phyloP scores from a whole-genome alignment of 2,797 vertebrate genomes.

The Enoplosus armatus region DNA sequence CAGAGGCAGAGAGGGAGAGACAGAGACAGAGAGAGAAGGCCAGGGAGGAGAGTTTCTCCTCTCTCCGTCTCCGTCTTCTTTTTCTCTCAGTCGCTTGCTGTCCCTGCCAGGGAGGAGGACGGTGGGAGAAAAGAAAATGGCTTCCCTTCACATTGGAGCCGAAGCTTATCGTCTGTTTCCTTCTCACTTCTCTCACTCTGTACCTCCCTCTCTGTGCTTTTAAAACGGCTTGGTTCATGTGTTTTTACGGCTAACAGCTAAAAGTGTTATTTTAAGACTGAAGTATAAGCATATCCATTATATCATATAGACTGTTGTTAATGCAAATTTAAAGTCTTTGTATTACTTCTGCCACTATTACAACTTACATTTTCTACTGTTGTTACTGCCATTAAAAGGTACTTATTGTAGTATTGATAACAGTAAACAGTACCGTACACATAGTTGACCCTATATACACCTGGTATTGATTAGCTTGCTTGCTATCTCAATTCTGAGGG shows the following conservation, averaged over 20 bases:
- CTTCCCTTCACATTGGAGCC: conserved; percentile 59
- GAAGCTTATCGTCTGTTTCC: not conserved
- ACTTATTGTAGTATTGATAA: not conserved
- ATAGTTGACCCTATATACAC: not conserved
- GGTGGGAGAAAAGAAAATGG: conserved; percentile 69
- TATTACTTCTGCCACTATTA: no score
- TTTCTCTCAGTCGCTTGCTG: conserved; percentile 31
- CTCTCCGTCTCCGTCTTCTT: conserved; percentile 23
- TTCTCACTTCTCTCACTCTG: conserved; percentile 17
- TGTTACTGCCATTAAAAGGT: not conserved
- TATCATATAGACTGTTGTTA: not conserved
- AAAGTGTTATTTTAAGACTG: not conserved
- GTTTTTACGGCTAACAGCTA: not conserved
- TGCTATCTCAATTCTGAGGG: not conserved
- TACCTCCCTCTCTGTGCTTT: not conserved
- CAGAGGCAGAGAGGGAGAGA: conserved; percentile 34
- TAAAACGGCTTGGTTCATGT: conserved; percentile 1
- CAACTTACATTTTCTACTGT: no score
- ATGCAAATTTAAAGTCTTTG: no score
- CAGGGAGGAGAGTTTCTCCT: conserved; percentile 49
- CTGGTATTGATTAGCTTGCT: not conserved
- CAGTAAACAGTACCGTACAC: not conserved
- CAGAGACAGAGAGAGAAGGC: conserved; percentile 27
- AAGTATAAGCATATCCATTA: no score
- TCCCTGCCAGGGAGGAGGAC: conserved; percentile 32